Conservation (phyloP, 2,113 vertebrate species). For the Rhinoptilus africanus region DNA sequence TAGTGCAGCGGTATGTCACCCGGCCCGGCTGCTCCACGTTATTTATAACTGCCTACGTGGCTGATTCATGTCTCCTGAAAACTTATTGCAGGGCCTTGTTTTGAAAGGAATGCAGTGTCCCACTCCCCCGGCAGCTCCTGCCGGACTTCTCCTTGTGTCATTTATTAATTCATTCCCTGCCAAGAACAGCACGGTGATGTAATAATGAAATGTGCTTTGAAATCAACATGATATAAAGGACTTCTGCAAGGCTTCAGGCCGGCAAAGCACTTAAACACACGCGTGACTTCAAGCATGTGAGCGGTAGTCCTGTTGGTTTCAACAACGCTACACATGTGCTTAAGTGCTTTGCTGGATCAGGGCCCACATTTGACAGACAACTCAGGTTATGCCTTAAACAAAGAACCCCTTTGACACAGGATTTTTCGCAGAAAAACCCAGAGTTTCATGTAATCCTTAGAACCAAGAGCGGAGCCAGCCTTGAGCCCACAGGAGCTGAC, state of each 20-base stretch:
- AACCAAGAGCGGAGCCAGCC: neutral
- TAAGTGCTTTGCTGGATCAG: slow-evolving; percentile 60
- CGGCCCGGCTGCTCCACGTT: neutral
- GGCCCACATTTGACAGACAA: slow-evolving; percentile 57
- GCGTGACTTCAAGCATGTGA: slow-evolving; percentile 47
- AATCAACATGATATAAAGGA: slow-evolving; percentile 65
- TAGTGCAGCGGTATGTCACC: neutral
- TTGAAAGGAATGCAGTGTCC: slow-evolving; percentile 47
- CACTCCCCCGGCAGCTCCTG: slow-evolving; percentile 41
- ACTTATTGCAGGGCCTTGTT: neutral
- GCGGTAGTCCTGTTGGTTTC: slow-evolving; percentile 1
- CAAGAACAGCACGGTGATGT: slow-evolving; percentile 55
- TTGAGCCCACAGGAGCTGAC: neutral
- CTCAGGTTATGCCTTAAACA: slow-evolving; percentile 59
- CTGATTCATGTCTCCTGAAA: slow-evolving; percentile 45
- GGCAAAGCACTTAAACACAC: slow-evolving; percentile 62
- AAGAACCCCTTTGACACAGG: slow-evolving; percentile 55
- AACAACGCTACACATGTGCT: slow-evolving; percentile 55
- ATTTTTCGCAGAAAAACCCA: neutral
- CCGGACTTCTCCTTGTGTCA: slow-evolving; percentile 41
- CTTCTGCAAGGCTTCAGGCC: slow-evolving; percentile 59
- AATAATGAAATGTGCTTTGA: slow-evolving; percentile 58
- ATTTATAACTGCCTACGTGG: slow-evolving; percentile 26
- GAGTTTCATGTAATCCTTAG: neutral
- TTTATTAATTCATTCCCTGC: slow-evolving; percentile 63